Evolutionary conservation across 1,140 invertebrate genomes (phyloP).

Genomic region (Zaprionus vittiger): DNA sequence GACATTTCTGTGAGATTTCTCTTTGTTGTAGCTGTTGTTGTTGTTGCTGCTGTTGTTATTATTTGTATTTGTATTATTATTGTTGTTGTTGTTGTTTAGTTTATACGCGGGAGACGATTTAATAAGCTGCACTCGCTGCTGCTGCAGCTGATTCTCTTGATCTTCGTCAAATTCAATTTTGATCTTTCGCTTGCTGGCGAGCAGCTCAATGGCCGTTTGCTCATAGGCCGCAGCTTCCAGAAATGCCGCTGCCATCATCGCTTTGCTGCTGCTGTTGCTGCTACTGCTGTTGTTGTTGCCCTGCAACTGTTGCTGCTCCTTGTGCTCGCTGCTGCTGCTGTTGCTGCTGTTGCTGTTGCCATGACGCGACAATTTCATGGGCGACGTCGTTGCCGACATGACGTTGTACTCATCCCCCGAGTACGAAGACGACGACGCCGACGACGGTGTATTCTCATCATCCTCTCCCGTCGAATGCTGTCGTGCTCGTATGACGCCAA

Average conservation of each 20-base stretch:
- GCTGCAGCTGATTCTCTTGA: conserved; percentile 71
- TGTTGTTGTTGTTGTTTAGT: conserved; percentile 67
- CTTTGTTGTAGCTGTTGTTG: conserved; percentile 66
- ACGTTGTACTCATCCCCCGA: conserved; percentile 71
- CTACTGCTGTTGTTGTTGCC: conserved; percentile 30
- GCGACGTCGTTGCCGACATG: conserved; percentile 64
- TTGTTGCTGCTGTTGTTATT: conserved; percentile 54
- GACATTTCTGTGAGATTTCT: conserved; percentile 76
- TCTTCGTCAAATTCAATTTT: conserved; percentile 72
- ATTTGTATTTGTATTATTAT: conserved; percentile 52
- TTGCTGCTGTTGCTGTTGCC: conserved; percentile 48
- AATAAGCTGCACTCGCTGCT: conserved; percentile 84
- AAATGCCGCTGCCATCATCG: conserved; percentile 78
- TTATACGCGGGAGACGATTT: conserved; percentile 84
- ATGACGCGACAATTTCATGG: conserved; percentile 71
- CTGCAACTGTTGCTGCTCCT: conserved; percentile 37
- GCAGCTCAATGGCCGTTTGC: conserved; percentile 75
- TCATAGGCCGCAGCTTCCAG: conserved; percentile 73
- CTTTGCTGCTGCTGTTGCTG: conserved; percentile 51
- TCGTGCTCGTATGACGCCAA: conserved; percentile 61
- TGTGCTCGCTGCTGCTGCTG: conserved; percentile 45
- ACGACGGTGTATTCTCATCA: conserved; percentile 82
- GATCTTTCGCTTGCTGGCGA: conserved; percentile 73
- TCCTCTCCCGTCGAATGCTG: conserved; percentile 81
- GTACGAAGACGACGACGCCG: conserved; percentile 71